phyloP scores from a whole-genome alignment of 2,113 vertebrate genomes.

The Anolis carolinensis region DNA sequence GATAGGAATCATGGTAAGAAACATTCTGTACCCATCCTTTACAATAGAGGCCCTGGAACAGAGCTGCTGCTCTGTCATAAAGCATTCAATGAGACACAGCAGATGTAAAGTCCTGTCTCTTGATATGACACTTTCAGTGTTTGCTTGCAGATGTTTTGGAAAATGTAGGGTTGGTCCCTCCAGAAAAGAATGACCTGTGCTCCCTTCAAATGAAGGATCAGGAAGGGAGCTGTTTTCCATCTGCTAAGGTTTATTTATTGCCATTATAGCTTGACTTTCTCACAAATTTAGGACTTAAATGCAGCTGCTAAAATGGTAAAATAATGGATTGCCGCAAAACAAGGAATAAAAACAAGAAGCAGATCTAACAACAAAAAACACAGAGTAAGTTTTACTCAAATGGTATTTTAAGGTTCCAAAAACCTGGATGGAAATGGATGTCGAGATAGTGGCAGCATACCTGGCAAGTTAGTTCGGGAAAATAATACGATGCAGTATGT shows the following conservation, averaged over 20 bases:
- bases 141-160: constrained; percentile 67
- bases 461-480: background rate
- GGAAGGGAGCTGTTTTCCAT: constrained; percentile 67
- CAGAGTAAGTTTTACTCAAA: background rate
- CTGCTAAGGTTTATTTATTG: constrained; percentile 40
- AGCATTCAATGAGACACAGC: background rate
- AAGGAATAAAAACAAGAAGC: background rate
- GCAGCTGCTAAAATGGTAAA: background rate
- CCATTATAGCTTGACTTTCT: background rate
- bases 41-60: background rate
- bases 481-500: background rate
- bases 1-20: background rate
- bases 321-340: background rate
- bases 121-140: background rate
- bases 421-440: background rate
- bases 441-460: background rate
- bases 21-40: background rate
- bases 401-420: background rate
- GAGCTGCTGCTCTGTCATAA: background rate
- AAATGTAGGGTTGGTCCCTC: constrained; percentile 49
- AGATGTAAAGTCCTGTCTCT: background rate
- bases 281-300: background rate
- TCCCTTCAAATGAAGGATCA: constrained; percentile 35
- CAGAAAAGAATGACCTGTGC: constrained; percentile 71
- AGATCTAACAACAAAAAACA: too few relatives aligned